Evolutionary conservation across 2,888 invertebrate genomes (phyloP), one percentile per base, ranked within the genome.

Genomic region (Parapristionchus giblindavisi): DNA sequence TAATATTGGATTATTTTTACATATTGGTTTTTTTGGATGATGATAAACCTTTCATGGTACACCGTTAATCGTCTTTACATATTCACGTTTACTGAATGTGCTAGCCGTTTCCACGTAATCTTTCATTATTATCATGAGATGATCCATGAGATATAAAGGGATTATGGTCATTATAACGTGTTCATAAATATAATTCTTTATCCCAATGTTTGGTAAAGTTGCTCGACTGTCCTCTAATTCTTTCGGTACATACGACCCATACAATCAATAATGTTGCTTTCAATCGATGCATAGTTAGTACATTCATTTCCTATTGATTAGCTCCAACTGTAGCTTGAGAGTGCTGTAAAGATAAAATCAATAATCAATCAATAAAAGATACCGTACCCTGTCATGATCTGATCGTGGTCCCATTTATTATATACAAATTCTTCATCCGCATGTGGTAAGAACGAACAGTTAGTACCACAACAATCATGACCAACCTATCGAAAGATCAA

Each of bases 401-500:
- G 72, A 21, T 77, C 77, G 38, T 77, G 77, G 24, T 77, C 72
- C 63, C 66, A 75, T 24, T 66, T 66, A 17, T 66, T 58, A 4
- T 36, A 54, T n/a, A 70, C 27, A 51, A 77, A 77, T 32, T 77
- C 75, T 14, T 58, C 75, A 48, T 61, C 58, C 1, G 77, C 68
- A 60, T 65, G 51, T 2, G 77, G 77, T 17, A 77, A 38, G 56
- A 56, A 60, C 3, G 77, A 77, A 27, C 77, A 77, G 24, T 72
- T 75, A 6, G 65, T 73, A 24, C 77, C 77, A 43, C 77, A 77
- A 40, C 77, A 77, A 17, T 75, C 65, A 21, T 58, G 34, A 17
- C 77, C 77, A 34, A 77, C 77, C 75, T 75, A 11, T 24, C 29
- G 38, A 29, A 29, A 6, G 1, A 27, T 21, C 34, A 58, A 72